Base-by-base conservation (phyloP, 2,888 invertebrate species). In the Aleiodes leptofemur region DNA sequence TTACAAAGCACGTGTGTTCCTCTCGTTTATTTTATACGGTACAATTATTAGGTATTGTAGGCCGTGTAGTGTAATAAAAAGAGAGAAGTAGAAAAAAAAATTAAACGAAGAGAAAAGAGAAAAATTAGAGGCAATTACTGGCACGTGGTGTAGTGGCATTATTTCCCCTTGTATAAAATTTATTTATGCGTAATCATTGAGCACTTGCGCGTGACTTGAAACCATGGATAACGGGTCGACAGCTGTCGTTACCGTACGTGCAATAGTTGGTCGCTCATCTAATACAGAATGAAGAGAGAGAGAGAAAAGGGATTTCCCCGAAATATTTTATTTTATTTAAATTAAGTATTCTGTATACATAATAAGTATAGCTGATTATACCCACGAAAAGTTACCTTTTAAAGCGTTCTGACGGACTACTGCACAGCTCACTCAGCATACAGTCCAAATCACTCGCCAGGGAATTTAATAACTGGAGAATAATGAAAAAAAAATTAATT, bases 371-470 rank as follows among this genome's bases (percentile, higher is more conserved):
- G 38, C 38, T 23, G 34, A 53, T 69, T 50, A 43, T 23, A 50
- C 50, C 61, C 29, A 66, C 31, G 48, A 51, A 34, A 73, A 85
- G 86, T 87, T 80, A 88, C 88, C 86, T 85, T 81, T 87, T 83
- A 79, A 84, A 87, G 77, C 86, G 84, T 82, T 88, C 87, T 53
- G 93, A 93, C 74, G 94, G 75, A 59, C 75, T 93, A 82, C 95
- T 94, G 86, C 95, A 95, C 77, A 96, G 91, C 89, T 96, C 96
- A 84, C 93, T 94, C 85, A 96, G 92, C 95, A 96, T 95, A 84
- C 95, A 94, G 90, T 96, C 96, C 91, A 96, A 91, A 91, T 96
- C 96, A 85, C 93, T 94, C 78, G 96, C 96, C 85, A 96, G 90
- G 74, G 94, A 94, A 90, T 94, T 96, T 90, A 96, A 93, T 90